Evolutionary conservation across 2,797 vertebrate genomes (phyloP), one percentile per base, ranked within the genome.

Genomic region (Tapirus indicus): DNA sequence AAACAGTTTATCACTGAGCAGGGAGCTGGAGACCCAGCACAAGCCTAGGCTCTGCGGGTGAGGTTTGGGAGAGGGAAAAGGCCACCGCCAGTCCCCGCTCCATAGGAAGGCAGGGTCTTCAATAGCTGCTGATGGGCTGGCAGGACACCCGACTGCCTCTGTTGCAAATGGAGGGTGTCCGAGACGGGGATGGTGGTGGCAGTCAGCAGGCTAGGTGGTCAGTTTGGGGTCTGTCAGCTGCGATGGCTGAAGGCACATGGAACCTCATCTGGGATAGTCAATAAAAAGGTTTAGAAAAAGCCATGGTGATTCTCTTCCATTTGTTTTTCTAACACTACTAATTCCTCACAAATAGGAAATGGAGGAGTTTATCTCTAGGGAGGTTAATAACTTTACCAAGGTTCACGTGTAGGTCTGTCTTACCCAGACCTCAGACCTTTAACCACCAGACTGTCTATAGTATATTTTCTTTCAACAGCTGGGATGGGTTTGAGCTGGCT

Each of bases 51-150:
- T 83, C 52, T 56, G 41, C 1, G 1, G 10, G 17, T 25, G 38
- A 84, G 13, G 41, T 7, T 69, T 29, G 25, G 16, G 27, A 52
- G 32, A 12, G 20, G 68, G 10, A 44, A 47, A 49, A n/a, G n/a
- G 35, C 20, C 25, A 8, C 6, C 0, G 2, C 35, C 7, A 3
- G 21, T 32, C 11, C 1, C 49, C 29, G 29, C 10, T 44, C n/a
- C 44, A 16, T 5, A 7, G 62, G 5, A 71, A 71, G n/a, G n/a
- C 74, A 71, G 35, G 60, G 32, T 32, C 44, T 66, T 80, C 5
- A 1, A 54, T 49, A 38, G 2, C 49, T 10, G 32, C 47, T n/a
- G 7, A 16, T 27, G 52, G 52, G 74, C 32, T 60, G 74, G 35
- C 13, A 56, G 56, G 52, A 52, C 62, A 47, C 20, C n/a, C 3